Evolutionary conservation across 2,113 vertebrate species (phyloP).

Genomic region (Argyrosomus japonicus): DNA sequence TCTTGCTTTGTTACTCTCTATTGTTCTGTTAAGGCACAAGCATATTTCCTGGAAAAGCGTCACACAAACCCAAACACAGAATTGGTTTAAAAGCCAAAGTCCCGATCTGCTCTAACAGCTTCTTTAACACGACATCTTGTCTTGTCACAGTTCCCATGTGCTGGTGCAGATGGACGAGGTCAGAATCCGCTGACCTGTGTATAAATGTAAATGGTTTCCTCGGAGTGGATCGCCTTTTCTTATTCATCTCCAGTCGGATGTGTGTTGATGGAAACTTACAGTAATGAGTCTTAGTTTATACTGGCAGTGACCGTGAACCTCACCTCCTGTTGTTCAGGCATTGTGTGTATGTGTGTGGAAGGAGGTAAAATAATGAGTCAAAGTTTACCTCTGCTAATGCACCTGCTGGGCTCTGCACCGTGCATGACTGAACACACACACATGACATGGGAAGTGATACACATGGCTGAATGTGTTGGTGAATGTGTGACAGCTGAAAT

Average conservation of each 20-base stretch:
- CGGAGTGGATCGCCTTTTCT: background rate
- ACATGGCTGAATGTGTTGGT: slow-evolving; percentile 8
- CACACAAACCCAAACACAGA: background rate
- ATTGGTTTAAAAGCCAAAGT: background rate
- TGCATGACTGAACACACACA: slow-evolving; percentile 28
- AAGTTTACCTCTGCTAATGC: slow-evolving; percentile 39
- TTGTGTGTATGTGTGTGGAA: slow-evolving; percentile 13
- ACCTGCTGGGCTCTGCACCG: slow-evolving; percentile 20
- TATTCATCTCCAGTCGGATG: slow-evolving; percentile 48
- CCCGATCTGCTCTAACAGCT: background rate
- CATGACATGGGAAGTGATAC: slow-evolving; percentile 9
- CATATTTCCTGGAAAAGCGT: background rate
- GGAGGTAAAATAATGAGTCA: slow-evolving; percentile 51
- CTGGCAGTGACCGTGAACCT: background rate
- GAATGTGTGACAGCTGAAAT: background rate
- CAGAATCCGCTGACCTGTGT: slow-evolving; percentile 48
- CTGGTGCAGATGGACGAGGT: slow-evolving; percentile 6
- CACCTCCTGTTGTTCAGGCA: slow-evolving; percentile 17
- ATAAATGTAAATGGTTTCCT: slow-evolving; percentile 38
- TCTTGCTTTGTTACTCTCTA: background rate
- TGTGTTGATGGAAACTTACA: slow-evolving; percentile 58
- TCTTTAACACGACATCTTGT: background rate
- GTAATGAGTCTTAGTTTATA: slow-evolving; percentile 60
- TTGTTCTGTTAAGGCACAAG: background rate
- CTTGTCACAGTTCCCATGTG: slow-evolving; percentile 21